phyloP scores from a whole-genome alignment of 2,797 vertebrate species.

The Sebastes variabilis region DNA sequence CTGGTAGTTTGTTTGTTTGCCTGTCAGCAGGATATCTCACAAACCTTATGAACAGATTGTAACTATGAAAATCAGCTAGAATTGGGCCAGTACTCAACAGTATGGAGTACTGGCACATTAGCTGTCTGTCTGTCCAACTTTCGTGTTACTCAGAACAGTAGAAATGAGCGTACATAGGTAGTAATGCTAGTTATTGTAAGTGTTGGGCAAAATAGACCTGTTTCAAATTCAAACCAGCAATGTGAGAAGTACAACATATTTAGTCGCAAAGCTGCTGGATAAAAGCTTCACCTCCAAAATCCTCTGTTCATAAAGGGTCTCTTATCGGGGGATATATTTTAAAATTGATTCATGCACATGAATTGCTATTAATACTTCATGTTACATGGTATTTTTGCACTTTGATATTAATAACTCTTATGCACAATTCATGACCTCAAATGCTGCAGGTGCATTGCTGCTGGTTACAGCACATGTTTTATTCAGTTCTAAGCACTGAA shows the following conservation, averaged over 20 bases:
- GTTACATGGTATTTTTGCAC: not conserved
- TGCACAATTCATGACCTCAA: not conserved
- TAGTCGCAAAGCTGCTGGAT: not conserved
- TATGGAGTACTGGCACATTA: not conserved
- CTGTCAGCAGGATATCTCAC: slow-evolving; percentile 38
- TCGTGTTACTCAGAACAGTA: not conserved
- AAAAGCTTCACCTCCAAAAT: not conserved
- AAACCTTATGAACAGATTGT: slow-evolving; percentile 26
- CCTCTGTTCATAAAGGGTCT: not conserved
- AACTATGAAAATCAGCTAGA: not conserved
- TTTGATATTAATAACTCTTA: not conserved
- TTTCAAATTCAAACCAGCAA: not conserved
- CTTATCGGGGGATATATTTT: not conserved
- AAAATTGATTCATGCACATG: not conserved
- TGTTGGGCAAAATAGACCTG: not conserved
- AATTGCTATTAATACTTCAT: not conserved
- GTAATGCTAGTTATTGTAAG: not conserved
- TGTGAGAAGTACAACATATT: not conserved
- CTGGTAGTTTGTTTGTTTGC: slow-evolving; percentile 25
- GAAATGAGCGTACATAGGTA: not conserved
- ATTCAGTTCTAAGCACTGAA: not conserved
- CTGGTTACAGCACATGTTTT: not conserved
- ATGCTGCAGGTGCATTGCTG: not conserved
- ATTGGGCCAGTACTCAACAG: not conserved
- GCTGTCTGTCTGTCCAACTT: not conserved